phyloP scores from a whole-genome alignment of 2,797 vertebrate genomes.

The Myoxocephalus aenaeus region DNA sequence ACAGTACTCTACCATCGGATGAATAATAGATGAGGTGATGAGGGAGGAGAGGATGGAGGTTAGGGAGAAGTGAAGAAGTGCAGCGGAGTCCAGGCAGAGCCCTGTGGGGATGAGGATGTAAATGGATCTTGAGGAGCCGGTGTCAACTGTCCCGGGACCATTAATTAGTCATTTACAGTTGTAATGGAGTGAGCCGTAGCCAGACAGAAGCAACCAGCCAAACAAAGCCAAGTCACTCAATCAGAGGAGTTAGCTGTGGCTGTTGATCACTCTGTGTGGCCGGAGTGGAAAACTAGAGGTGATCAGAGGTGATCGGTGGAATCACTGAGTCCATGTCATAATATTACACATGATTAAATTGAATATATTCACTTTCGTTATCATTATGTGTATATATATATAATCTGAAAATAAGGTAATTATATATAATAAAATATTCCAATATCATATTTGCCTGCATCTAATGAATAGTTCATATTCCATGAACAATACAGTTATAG shows the following conservation, averaged over 20 bases:
- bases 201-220: slow-evolving; percentile 65
- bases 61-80: slow-evolving; percentile 59
- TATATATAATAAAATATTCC: slow-evolving; percentile 24
- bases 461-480: slow-evolving; percentile 41
- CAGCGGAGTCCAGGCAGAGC: slow-evolving; percentile 42
- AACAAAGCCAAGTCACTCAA: slow-evolving; percentile 69
- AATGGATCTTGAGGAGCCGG: slow-evolving; percentile 79
- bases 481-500: background rate
- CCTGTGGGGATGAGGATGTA: slow-evolving; percentile 67
- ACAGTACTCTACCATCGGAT: slow-evolving; percentile 73
- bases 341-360: slow-evolving; percentile 9
- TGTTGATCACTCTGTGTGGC: slow-evolving; percentile 47
- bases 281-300: slow-evolving; percentile 40
- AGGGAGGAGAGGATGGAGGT: slow-evolving; percentile 45
- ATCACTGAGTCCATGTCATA: slow-evolving; percentile 15
- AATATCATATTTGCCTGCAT: slow-evolving; percentile 15
- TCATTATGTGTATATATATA: background rate
- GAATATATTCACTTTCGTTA: background rate
- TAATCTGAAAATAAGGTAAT: slow-evolving; percentile 1
- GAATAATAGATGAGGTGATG: slow-evolving; percentile 80
- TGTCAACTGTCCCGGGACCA: slow-evolving; percentile 81
- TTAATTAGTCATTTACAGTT: slow-evolving; percentile 85
- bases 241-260: slow-evolving; percentile 59
- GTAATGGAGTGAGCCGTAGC: slow-evolving; percentile 78
- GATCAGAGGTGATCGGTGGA: slow-evolving; percentile 6